Conservation (phyloP, 1,140 invertebrate genomes). For the Apis florea region DNA sequence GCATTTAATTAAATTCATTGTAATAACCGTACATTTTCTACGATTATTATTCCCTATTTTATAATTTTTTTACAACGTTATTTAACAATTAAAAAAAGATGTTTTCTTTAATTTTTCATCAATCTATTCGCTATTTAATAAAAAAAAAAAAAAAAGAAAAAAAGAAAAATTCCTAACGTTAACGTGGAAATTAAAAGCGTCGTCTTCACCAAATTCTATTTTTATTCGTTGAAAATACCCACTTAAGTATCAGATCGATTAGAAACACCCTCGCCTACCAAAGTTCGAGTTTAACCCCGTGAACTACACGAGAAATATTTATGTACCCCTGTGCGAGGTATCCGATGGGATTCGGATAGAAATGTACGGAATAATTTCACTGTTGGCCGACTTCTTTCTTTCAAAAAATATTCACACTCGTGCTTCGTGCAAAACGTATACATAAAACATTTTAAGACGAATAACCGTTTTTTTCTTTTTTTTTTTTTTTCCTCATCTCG, state of each 20-base stretch:
- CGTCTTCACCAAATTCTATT: too few relatives aligned
- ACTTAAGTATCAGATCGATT: neutral
- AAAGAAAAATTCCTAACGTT: too few relatives aligned
- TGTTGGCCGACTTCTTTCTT: conserved; percentile 28
- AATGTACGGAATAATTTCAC: conserved; percentile 57
- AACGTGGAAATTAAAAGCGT: too few relatives aligned
- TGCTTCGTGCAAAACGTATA: neutral
- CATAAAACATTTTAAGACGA: neutral
- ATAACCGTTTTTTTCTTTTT: too few relatives aligned
- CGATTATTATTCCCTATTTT: too few relatives aligned
- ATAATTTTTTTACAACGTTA: too few relatives aligned
- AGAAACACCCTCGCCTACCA: neutral
- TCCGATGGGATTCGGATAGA: conserved; percentile 20
- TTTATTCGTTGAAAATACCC: neutral
- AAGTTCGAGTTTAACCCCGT: conserved; percentile 29
- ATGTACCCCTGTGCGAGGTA: neutral
- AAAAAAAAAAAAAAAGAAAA: too few relatives aligned
- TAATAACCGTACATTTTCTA: too few relatives aligned
- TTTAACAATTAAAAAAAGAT: too few relatives aligned
- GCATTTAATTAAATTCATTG: neutral
- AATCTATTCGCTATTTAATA: too few relatives aligned
- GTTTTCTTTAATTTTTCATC: too few relatives aligned
- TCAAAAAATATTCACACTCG: neutral
- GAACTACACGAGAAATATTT: conserved; percentile 29
- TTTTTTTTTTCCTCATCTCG: neutral